Base-by-base conservation (phyloP, 2,888 invertebrate genomes). In the Ormyrus nitidulus region DNA sequence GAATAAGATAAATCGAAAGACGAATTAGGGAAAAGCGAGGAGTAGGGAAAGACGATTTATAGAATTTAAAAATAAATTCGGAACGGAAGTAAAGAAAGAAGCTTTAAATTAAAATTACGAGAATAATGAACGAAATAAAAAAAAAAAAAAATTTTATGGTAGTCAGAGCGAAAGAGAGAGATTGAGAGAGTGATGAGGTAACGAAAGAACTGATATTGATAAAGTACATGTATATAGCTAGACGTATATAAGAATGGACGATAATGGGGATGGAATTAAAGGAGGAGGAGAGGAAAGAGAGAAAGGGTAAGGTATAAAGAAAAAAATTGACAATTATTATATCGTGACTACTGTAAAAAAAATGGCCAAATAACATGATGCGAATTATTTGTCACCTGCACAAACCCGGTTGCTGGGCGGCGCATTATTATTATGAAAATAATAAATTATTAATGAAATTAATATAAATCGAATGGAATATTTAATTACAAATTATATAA, bases 141-240 rank as follows among this genome's bases (percentile, higher is more conserved):
- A 34, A 19, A 19, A n/a, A 83, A 86, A 85, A 89, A 89, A 88
- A 87, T 89, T 91, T 90, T 90, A 90, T 90, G 88, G 90, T 90
- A 90, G 89, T 90, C 88, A 88, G 86, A 87, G 34, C 34, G 34
- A 34, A 34, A 34, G 34, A 34, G 34, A 34, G 34, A 34, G 34
- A 34, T 34, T 34, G 34, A 34, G 34, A 34, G 86, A 87, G 86
- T 84, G 85, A 89, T 87, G 71, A 58, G 66, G 65, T 73, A 64
- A 73, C 86, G 89, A 91, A 81, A 91, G 92, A 92, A 92, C 92
- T 92, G 92, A 92, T 92, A 91, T 92, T 92, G 92, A 92, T 92
- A 81, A 81, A 77, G 68, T 81, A 74, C 92, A 91, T 89, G 68
- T 81, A 74, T 92, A 91, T 89, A 89, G 88, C 89, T 89, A 90